Conservation (phyloP, 2,113 vertebrate genomes). For the Psephotus haematonotus region DNA sequence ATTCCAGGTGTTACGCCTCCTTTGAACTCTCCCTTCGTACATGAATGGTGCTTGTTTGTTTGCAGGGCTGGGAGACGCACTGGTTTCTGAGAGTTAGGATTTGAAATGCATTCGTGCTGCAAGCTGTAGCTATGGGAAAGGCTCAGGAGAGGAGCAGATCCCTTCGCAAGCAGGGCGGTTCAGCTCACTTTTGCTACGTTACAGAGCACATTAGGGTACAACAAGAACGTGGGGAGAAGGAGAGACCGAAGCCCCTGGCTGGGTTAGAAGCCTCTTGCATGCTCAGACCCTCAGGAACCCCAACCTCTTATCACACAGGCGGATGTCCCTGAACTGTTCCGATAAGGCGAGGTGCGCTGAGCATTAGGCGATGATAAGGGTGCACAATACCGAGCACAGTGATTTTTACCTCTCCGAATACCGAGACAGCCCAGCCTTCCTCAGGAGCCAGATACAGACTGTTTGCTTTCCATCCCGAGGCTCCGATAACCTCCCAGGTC, state of each 20-base stretch:
- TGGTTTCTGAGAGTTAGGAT: neutral
- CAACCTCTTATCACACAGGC: neutral
- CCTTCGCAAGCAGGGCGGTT: rapidly evolving
- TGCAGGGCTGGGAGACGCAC: neutral
- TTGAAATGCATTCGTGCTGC: neutral
- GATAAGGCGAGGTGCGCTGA: neutral
- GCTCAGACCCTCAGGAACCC: neutral
- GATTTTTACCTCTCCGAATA: neutral
- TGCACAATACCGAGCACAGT: neutral
- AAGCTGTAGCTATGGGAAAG: neutral
- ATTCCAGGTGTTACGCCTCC: slow-evolving; percentile 63
- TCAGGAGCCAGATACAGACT: neutral
- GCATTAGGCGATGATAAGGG: neutral
- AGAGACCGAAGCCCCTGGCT: neutral
- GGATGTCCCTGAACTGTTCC: neutral
- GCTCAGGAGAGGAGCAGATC: neutral
- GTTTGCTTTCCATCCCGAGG: neutral
- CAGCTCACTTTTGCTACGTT: neutral
- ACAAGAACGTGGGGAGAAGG: neutral
- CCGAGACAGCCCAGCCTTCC: slow-evolving; percentile 3
- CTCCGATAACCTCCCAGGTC: neutral
- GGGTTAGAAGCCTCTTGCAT: neutral
- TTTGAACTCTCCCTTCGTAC: slow-evolving; percentile 38
- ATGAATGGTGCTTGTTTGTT: slow-evolving; percentile 20
- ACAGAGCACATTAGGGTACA: rapidly evolving